Evolutionary conservation across 2,113 vertebrate genomes (phyloP).

Genomic region (Formicarius rufipectus): DNA sequence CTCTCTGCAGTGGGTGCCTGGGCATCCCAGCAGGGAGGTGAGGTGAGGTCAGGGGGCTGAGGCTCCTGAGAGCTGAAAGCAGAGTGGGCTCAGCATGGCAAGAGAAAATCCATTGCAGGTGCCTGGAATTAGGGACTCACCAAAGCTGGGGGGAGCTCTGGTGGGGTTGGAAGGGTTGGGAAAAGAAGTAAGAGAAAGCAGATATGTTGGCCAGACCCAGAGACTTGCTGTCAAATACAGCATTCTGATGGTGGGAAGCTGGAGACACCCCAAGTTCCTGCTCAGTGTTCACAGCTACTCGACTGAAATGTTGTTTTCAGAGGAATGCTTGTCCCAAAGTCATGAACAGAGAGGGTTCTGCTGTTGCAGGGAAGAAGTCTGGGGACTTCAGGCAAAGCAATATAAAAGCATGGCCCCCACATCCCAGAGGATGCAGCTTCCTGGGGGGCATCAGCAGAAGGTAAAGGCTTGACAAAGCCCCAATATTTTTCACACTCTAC

Average conservation of each 20-base stretch:
- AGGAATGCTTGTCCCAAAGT: too few relatives aligned
- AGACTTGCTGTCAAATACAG: rapidly evolving
- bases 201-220: rapidly evolving
- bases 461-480: neutral
- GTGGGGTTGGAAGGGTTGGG: neutral
- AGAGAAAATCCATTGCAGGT: rapidly evolving
- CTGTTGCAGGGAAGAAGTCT: neutral
- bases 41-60: neutral
- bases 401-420: rapidly evolving
- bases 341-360: neutral
- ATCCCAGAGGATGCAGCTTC: neutral
- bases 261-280: neutral
- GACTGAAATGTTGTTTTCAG: neutral
- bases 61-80: neutral
- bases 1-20: neutral
- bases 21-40: neutral
- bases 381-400: neutral
- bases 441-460: neutral
- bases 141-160: neutral
- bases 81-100: rapidly evolving
- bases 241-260: neutral
- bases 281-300: neutral
- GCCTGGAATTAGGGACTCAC: neutral
- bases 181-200: neutral
- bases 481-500: neutral